phyloP scores from a whole-genome alignment of 2,113 vertebrate genomes.

The Alligator sinensis region DNA sequence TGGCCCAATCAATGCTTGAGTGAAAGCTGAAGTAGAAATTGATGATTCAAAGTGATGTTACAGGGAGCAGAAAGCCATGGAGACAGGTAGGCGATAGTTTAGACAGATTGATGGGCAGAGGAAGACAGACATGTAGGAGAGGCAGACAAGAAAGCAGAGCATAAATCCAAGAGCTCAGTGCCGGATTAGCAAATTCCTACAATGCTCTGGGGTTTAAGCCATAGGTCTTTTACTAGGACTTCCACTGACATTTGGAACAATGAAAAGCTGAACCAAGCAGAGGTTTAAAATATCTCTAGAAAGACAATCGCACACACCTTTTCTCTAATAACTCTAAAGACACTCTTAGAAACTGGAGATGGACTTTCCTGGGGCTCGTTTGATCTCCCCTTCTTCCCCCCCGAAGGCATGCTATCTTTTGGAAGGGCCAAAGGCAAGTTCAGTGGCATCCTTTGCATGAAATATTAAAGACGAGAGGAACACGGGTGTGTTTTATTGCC shows the following conservation, averaged over 20 bases:
- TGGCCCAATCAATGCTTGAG: conserved; percentile 13
- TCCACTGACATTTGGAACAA: conserved; percentile 23
- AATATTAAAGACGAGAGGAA: conserved; percentile 32
- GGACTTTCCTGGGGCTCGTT: neutral
- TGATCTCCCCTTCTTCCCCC: neutral
- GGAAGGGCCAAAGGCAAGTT: conserved; percentile 52
- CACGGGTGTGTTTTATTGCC: conserved; percentile 40
- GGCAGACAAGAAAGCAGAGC: neutral
- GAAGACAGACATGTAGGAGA: conserved; percentile 8
- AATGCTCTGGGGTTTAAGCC: neutral
- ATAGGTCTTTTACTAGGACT: conserved; percentile 1
- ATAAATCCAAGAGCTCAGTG: conserved; percentile 31
- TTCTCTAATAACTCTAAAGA: neutral
- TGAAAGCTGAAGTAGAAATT: conserved; percentile 9
- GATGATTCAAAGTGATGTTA: conserved; percentile 23
- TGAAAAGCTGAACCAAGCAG: neutral
- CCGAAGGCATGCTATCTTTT: conserved; percentile 19
- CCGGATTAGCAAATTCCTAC: neutral
- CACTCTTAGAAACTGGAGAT: conserved; percentile 16
- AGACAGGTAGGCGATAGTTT: conserved; percentile 14
- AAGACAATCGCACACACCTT: neutral
- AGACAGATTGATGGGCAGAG: conserved; percentile 1
- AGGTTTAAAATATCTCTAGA: conserved; percentile 11
- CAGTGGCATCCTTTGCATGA: conserved; percentile 35
- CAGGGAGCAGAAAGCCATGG: neutral